phyloP scores from a whole-genome alignment of 2,113 vertebrate genomes.

The Clarias gariepinus region DNA sequence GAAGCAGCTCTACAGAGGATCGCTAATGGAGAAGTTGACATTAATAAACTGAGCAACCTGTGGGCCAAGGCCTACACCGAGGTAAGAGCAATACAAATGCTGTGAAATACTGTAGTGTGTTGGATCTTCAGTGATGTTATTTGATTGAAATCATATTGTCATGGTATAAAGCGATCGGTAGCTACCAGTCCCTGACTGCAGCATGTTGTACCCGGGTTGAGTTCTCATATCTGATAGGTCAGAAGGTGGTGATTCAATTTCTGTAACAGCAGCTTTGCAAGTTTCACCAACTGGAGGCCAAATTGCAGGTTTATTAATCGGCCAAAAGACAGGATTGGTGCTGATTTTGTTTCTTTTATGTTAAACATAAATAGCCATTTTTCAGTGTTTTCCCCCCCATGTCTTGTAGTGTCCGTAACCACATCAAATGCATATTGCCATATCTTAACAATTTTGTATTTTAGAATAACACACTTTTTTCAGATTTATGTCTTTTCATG shows the following conservation, averaged over 20 bases:
- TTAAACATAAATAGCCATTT: no score
- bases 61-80: constrained; percentile 90
- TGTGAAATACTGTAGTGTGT: background rate
- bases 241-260: background rate
- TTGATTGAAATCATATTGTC: background rate
- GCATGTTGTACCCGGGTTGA: background rate
- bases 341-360: no score
- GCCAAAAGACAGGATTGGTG: no score
- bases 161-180: background rate
- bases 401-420: no score
- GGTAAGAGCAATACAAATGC: constrained; percentile 66
- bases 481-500: no score
- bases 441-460: no score
- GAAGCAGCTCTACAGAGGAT: constrained; percentile 85
- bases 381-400: no score
- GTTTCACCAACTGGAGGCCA: background rate
- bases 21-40: constrained; percentile 76
- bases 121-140: background rate
- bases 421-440: no score
- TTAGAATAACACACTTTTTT: no score
- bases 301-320: background rate
- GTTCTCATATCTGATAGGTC: background rate
- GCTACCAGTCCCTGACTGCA: background rate
- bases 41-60: constrained; percentile 79
- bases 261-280: background rate